Evolutionary conservation across 2,113 vertebrate species (phyloP), one percentile per base, ranked within the genome.

Genomic region (Heliornis fulica): DNA sequence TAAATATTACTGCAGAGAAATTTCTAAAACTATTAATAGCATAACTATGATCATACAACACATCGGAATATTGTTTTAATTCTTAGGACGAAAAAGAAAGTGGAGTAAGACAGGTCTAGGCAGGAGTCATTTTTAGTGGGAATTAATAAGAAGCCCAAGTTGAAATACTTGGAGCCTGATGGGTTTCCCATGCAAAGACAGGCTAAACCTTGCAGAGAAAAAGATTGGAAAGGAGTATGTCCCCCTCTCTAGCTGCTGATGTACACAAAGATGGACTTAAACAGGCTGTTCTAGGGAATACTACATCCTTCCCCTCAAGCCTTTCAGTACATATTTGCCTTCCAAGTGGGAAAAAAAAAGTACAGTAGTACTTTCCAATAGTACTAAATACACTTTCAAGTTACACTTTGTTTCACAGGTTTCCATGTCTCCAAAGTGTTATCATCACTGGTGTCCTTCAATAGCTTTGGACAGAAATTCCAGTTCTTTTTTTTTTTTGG

Each of bases 371-470:
- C 22, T 65, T 19, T 71, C 17, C 45, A 81, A 40, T 5, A 87
- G 6, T 31, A 69, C 15, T n/a, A 45, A 87, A 34, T 15, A 40
- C 74, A 22, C 16, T 69, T 74, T 13, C 22, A 57, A 25, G 16
- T 43, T 38, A 14, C 13, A 29, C 10, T 57, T 76, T 31, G 70
- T 14, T 2, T 65, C 34, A 66, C 2, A 50, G 34, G 32, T 7
- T 85, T 79, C 32, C 51, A 78, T 4, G 13, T 50, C 38, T 82
- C 46, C 15, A 78, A 1, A 54, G 46, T 68, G 5, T 21, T 45
- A 43, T 0, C 0, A 13, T 34, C 32, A 41, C 40, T n/a, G 5
- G 11, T 64, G 34, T 40, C 86, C 53, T 48, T 48, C 63, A 66
- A 50, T 32, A 36, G 5, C 26, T 86, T 79, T 41, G 48, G 34